phyloP scores from a whole-genome alignment of 1,140 invertebrate species.

The Limonius californicus region DNA sequence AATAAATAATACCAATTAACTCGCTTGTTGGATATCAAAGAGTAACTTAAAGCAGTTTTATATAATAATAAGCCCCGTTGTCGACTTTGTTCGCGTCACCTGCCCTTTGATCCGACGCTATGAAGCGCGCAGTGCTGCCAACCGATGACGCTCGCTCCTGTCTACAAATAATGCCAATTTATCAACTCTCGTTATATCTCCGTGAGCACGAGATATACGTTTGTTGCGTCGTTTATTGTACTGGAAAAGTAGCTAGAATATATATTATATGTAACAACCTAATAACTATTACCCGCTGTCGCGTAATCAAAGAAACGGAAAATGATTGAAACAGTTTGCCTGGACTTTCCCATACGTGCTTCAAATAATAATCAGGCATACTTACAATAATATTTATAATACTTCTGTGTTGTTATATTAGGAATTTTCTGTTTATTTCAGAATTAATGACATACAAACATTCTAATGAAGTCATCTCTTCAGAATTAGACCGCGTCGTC shows the following conservation, averaged over 20 bases:
- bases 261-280: neutral
- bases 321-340: too few relatives aligned
- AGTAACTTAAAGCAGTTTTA: slow-evolving; percentile 32
- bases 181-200: slow-evolving; percentile 26
- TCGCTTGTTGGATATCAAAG: slow-evolving; percentile 32
- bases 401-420: too few relatives aligned
- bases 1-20: slow-evolving; percentile 36
- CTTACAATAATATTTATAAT: too few relatives aligned
- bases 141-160: slow-evolving; percentile 20
- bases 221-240: slow-evolving; percentile 25
- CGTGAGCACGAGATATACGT: slow-evolving; percentile 15
- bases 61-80: slow-evolving; percentile 34
- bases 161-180: slow-evolving; percentile 32
- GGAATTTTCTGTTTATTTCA: too few relatives aligned
- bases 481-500: too few relatives aligned
- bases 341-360: too few relatives aligned
- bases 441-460: too few relatives aligned
- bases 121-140: slow-evolving; percentile 25
- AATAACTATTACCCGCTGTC: neutral
- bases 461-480: too few relatives aligned
- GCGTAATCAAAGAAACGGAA: neutral
- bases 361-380: too few relatives aligned
- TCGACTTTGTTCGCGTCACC: slow-evolving; percentile 34
- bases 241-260: slow-evolving; percentile 20
- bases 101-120: slow-evolving; percentile 30